These are phyloP conservation scores for Philereme vetulata DNA, from an alignment of 2,888 invertebrate genomes.

Conservation along the genomic window DNA sequence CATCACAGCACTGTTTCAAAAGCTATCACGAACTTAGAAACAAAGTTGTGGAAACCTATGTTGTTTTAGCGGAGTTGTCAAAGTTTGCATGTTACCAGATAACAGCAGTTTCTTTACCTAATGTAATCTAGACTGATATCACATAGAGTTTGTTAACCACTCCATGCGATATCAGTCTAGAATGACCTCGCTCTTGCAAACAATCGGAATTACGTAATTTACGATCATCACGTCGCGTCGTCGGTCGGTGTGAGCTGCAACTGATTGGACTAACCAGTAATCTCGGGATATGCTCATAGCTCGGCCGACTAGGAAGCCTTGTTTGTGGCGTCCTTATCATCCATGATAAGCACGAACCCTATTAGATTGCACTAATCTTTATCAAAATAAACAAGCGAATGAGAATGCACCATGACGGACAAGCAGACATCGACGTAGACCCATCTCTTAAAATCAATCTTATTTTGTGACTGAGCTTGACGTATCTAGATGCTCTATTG, in stretches of 20 bases:
- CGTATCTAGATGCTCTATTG: no score
- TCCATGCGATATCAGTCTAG: constrained; percentile 23
- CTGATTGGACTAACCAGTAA: constrained; percentile 12
- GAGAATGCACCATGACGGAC: constrained; percentile 23
- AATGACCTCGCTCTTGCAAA: constrained; percentile 47
- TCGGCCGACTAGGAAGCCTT: constrained; percentile 18
- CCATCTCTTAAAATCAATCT: no score
- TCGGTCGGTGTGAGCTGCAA: constrained; percentile 27
- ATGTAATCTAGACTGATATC: no score
- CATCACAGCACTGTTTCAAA: background rate
- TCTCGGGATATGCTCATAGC: background rate
- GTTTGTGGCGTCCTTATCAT: constrained; percentile 38
- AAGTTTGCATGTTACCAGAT: no score
- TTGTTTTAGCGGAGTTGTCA: no score
- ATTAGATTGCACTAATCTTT: constrained; percentile 48
- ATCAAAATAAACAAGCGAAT: constrained; percentile 50
- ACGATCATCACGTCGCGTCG: constrained; percentile 14
- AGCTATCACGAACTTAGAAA: background rate
- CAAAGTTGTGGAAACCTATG: no score
- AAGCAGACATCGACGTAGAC: no score
- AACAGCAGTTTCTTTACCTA: no score
- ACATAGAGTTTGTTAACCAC: constrained; percentile 19
- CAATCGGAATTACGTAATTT: constrained; percentile 44
- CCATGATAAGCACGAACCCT: constrained; percentile 44
- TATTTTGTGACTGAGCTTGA: no score